Percentiles rank a stretch among this genome's conserved stretches.
These are phyloP conservation scores for Gastrophysa polygoni DNA, from an alignment of 2,888 invertebrate genomes.

Conservation along the genomic window DNA sequence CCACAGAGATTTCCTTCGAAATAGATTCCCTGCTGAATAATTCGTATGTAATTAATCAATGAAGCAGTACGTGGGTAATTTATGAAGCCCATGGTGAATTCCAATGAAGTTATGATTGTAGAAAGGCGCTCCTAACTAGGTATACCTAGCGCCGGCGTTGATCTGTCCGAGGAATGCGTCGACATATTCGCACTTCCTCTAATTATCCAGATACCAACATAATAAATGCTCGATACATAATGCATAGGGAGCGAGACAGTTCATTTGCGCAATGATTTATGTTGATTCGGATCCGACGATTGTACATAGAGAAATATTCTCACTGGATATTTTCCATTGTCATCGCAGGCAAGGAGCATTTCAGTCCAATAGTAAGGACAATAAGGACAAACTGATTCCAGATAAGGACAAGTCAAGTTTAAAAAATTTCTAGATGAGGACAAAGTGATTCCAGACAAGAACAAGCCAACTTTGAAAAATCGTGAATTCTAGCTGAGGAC, in stretches of 20 bases:
- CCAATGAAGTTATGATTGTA: neutral
- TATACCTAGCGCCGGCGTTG: neutral
- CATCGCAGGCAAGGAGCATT: no score
- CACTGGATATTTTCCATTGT: no score
- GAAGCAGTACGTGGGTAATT: neutral
- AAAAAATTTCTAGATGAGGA: no score
- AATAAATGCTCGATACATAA: neutral
- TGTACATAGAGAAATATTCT: neutral
- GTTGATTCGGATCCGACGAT: neutral
- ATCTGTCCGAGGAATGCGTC: constrained; percentile 13
- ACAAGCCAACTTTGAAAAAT: no score
- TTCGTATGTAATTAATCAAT: no score
- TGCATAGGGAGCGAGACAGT: constrained; percentile 14
- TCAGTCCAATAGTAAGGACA: no score
- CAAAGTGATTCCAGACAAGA: no score
- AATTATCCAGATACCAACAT: neutral
- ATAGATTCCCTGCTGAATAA: no score
- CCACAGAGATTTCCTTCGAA: no score
- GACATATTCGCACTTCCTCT: neutral
- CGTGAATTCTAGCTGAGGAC: no score
- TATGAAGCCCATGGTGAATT: neutral
- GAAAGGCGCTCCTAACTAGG: neutral
- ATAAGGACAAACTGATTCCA: no score
- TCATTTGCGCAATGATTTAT: constrained; percentile 3
- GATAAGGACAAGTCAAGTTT: no score